Percentiles rank a stretch among this genome's conserved stretches.
Conservation (phyloP, 2,113 vertebrate genomes). For the Pleuronectes platessa region DNA sequence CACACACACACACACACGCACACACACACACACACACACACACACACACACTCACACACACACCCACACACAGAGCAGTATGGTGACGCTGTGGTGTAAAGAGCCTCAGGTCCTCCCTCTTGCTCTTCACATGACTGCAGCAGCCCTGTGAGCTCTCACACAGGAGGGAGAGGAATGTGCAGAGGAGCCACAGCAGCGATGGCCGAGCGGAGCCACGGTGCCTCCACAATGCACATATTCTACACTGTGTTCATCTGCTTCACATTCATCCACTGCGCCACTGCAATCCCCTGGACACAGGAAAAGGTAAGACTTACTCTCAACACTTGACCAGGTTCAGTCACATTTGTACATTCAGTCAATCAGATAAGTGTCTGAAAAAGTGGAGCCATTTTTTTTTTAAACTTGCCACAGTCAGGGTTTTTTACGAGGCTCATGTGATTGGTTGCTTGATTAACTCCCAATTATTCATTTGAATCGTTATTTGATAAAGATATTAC, state of each 20-base stretch:
- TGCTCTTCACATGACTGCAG: conserved; percentile 81
- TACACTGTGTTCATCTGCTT: conserved; percentile 50
- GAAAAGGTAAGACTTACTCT: conserved; percentile 74
- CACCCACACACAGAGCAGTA: neutral
- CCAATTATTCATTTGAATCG: neutral
- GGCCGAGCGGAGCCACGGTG: conserved; percentile 37
- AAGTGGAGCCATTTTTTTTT: neutral
- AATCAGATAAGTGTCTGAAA: neutral
- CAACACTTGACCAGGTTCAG: neutral
- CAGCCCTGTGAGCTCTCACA: conserved; percentile 71
- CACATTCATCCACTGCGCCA: conserved; percentile 45
- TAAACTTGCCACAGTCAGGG: neutral
- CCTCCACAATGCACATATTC: conserved; percentile 30
- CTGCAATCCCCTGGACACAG: conserved; percentile 75
- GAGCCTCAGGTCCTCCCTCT: conserved; percentile 70
- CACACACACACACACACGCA: neutral
- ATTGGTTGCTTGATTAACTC: neutral
- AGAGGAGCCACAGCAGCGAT: conserved; percentile 51
- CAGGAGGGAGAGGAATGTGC: conserved; percentile 60
- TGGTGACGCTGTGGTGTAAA: conserved; percentile 40
- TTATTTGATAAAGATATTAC: neutral
- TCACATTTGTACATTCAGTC: neutral
- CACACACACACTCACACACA: neutral
- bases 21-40: neutral
- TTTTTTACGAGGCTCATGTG: neutral